Base-by-base conservation (phyloP, 2,888 invertebrate genomes). In the Suillia variegata region DNA sequence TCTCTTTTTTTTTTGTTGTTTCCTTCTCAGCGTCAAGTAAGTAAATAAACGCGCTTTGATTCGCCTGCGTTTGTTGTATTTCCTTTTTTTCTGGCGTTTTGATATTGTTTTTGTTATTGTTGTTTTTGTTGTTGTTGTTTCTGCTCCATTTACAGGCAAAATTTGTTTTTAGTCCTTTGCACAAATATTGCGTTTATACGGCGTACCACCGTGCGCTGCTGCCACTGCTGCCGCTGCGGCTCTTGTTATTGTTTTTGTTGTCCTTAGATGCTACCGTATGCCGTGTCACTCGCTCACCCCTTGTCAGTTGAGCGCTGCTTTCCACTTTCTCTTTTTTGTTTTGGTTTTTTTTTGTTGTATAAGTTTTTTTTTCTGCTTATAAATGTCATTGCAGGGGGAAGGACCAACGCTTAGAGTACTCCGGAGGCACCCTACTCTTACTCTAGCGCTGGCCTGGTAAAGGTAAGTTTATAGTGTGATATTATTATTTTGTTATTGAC, bases 401-500 rank as follows among this genome's bases (percentile, higher is more conserved):
- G 55, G n/a, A 17, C 24, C 17, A 49, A 22, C 24, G 34, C 26
- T 33, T 20, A 31, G 22, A 22, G 20, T 13, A 24, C 21, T 17
- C 13, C 55, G 56, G 49, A 48, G 38, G 48, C 26, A 22, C 45
- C 49, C 50, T 26, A 2, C 73, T n/a, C n/a, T n/a, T n/a, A n/a
- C n/a, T n/a, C n/a, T n/a, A n/a, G n/a, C n/a, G n/a, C 70, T 71
- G 17, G 17, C 68, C 70, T 69, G 73, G 72, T 75, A 74, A 72
- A 75, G 75, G 75, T 74, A 70, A 78, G 76, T 78, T 74, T 77
- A 72, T 77, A 73, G 74, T 78, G 75, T 67, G 75, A 73, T 74
- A 69, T 76, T 78, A 71, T 78, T 78, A 75, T 77, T 75, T 75
- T 78, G 73, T 77, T 78, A 77, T 77, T 76, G 77, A 73, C 74